Conservation (phyloP, 2,888 invertebrate genomes). For the Cosmia pyralina region DNA sequence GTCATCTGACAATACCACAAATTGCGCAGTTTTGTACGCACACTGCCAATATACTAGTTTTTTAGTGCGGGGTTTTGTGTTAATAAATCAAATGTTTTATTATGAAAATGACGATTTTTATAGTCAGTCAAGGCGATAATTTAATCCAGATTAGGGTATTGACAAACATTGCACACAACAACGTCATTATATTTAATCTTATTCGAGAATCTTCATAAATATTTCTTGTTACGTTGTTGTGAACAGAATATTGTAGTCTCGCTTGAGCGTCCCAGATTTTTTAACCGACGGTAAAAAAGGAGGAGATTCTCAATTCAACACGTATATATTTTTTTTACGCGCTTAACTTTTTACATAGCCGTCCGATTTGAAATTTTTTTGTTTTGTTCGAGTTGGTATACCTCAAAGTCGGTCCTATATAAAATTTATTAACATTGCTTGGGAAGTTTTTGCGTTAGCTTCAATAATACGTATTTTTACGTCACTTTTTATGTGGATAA, state of each 20-base stretch:
- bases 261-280: not conserved
- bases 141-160: not conserved
- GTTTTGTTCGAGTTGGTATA: too few species aligned
- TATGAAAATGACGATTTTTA: conserved; percentile 3
- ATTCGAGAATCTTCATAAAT: not conserved
- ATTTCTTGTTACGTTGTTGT: not conserved
- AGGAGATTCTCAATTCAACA: too few species aligned
- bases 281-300: not conserved
- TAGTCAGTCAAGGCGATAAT: not conserved
- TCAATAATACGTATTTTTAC: too few species aligned
- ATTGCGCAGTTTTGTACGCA: conserved; percentile 71
- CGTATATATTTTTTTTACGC: too few species aligned
- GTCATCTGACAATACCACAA: conserved; percentile 80
- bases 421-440: too few species aligned
- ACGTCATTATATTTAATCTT: not conserved
- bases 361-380: too few species aligned
- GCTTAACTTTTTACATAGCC: too few species aligned
- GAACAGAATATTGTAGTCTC: conserved; percentile 6
- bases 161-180: not conserved
- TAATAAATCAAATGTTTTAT: conserved; percentile 47
- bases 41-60: conserved; percentile 44
- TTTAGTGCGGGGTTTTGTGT: conserved; percentile 39
- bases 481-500: too few species aligned
- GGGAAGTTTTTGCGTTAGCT: too few species aligned
- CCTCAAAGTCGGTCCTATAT: too few species aligned